phyloP scores from a whole-genome alignment of 2,113 vertebrate species.

The Felis chaus region DNA sequence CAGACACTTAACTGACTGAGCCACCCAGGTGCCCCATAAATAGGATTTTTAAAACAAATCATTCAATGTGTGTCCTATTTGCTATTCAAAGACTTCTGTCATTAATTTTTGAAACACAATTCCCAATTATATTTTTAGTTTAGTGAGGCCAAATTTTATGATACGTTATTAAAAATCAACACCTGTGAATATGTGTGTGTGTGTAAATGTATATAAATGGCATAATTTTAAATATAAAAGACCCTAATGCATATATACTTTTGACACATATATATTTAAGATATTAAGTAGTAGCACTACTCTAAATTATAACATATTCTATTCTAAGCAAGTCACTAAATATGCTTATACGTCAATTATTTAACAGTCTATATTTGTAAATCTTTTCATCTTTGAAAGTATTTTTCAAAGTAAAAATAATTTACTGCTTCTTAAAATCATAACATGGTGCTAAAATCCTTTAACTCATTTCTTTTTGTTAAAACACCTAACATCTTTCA shows the following conservation, averaged over 20 bases:
- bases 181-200: neutral
- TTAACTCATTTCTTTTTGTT: neutral
- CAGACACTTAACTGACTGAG: no score
- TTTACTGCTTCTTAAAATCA: slow-evolving; percentile 21
- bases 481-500: slow-evolving; percentile 18
- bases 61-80: neutral
- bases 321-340: neutral
- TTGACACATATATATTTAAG: neutral
- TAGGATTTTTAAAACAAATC: slow-evolving; percentile 18
- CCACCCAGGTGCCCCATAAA: neutral
- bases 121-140: neutral
- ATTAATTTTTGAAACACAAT: neutral
- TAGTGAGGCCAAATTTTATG: neutral
- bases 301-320: neutral
- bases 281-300: neutral
- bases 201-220: neutral
- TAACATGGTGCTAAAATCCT: neutral
- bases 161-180: neutral
- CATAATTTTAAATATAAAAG: slow-evolving; percentile 2
- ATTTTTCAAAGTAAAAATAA: slow-evolving; percentile 37
- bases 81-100: slow-evolving; percentile 35
- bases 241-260: neutral
- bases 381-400: neutral
- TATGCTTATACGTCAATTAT: neutral
- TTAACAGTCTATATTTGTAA: neutral